Evolutionary conservation across 2,113 vertebrate species (phyloP).

Genomic region (Anseranas semipalmata): DNA sequence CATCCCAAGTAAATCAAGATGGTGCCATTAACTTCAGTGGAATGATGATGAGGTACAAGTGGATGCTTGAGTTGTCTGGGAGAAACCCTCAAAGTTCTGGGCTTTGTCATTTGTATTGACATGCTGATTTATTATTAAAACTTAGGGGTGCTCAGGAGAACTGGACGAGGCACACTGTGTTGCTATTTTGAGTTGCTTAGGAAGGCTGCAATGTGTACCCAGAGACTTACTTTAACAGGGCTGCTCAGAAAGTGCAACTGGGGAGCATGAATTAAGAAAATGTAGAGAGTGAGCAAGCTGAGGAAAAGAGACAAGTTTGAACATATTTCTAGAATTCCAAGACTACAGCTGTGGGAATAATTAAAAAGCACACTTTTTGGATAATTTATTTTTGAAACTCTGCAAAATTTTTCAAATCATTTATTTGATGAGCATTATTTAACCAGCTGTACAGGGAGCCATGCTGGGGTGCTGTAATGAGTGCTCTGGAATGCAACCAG

Average conservation of each 20-base stretch:
- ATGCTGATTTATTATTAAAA: not conserved
- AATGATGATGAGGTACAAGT: not conserved
- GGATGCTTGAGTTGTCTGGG: not conserved
- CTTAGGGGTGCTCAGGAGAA: not conserved
- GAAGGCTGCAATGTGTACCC: not conserved
- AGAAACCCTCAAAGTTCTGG: not conserved
- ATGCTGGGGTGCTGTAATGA: conserved; percentile 54
- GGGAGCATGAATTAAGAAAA: conserved; percentile 42
- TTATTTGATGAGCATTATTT: conserved; percentile 62
- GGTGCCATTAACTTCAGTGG: not conserved
- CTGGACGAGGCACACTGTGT: not conserved
- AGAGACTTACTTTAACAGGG: conserved; percentile 11
- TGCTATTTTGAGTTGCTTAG: conserved; percentile 4
- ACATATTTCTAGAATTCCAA: not conserved
- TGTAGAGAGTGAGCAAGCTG: not conserved
- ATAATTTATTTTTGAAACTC: conserved; percentile 56
- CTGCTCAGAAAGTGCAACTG: not conserved
- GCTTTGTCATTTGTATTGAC: not conserved
- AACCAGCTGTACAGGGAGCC: conserved; percentile 37
- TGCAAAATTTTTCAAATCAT: conserved; percentile 51
- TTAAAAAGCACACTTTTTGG: conserved; percentile 19
- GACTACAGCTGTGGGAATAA: conserved; percentile 50
- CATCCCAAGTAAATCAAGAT: accelerated
- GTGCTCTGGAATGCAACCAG: conserved; percentile 11
- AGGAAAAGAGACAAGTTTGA: not conserved